These are phyloP conservation scores for Pemphredon lugubris DNA, from an alignment of 2,888 invertebrate species.

Conservation along the genomic window DNA sequence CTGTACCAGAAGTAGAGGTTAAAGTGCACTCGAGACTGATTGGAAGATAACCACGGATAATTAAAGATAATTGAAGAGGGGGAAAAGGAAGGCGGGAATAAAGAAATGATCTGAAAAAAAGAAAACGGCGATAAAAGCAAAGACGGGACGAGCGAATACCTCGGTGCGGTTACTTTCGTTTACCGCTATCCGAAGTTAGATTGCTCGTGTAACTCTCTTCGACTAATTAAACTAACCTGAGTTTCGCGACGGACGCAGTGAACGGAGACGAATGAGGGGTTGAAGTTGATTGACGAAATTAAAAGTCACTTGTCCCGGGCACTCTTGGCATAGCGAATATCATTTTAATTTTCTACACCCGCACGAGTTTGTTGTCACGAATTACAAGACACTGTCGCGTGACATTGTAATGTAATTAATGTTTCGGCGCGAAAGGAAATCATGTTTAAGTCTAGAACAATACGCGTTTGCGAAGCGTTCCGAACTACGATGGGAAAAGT, in stretches of 20 bases:
- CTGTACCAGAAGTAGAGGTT: slow-evolving; percentile 50
- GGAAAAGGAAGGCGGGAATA: background rate
- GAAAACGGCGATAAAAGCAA: background rate
- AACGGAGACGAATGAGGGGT: slow-evolving; percentile 22
- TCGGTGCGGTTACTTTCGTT: slow-evolving; percentile 39
- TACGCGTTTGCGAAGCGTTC: too few species aligned
- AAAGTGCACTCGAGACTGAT: slow-evolving; percentile 53
- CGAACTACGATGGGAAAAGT: too few species aligned
- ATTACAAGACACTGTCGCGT: too few species aligned
- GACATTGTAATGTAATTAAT: too few species aligned
- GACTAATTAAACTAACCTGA: slow-evolving; percentile 52
- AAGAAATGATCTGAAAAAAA: slow-evolving; percentile 7
- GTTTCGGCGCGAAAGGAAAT: too few species aligned
- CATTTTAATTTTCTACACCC: background rate
- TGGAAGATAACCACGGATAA: slow-evolving; percentile 57
- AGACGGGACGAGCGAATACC: slow-evolving; percentile 11
- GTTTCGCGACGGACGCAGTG: slow-evolving; percentile 21
- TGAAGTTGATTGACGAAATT: slow-evolving; percentile 47
- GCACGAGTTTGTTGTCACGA: background rate
- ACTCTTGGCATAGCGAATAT: background rate
- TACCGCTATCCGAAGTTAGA: slow-evolving; percentile 30
- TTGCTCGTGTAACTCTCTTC: slow-evolving; percentile 22
- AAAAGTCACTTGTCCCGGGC: slow-evolving; percentile 38
- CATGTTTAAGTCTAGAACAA: too few species aligned
- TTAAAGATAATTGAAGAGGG: slow-evolving; percentile 62